Percentiles rank a stretch among this genome's conserved stretches.
phyloP scores from a whole-genome alignment of 1,140 invertebrate species.

The Drosophila ananassae region DNA sequence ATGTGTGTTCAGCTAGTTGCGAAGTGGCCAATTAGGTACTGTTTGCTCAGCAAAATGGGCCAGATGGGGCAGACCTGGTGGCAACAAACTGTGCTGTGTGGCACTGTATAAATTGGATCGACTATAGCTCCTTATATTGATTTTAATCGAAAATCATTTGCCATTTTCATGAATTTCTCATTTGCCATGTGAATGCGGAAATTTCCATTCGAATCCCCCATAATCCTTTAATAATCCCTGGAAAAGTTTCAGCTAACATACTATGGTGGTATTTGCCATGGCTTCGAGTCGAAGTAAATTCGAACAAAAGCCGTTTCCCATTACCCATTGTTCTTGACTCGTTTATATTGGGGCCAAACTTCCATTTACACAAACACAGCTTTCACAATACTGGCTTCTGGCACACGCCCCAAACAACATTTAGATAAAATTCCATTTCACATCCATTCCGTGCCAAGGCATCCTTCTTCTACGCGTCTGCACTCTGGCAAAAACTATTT shows the following conservation, averaged over 20 bases:
- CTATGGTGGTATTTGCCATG: constrained; percentile 22
- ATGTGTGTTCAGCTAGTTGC: constrained; percentile 49
- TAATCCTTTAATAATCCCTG: constrained; percentile 49
- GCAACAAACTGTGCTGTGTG: background rate
- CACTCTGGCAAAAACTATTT: constrained; percentile 1
- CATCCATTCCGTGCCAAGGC: constrained; percentile 26
- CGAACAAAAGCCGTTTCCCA: constrained; percentile 41
- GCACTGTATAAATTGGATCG: background rate
- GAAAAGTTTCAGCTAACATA: constrained; percentile 46
- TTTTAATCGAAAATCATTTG: constrained; percentile 36
- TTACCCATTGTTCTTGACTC: constrained; percentile 48
- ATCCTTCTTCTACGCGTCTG: constrained; percentile 18
- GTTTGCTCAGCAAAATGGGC: constrained; percentile 28
- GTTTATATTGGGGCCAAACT: constrained; percentile 22
- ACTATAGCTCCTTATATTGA: constrained; percentile 1
- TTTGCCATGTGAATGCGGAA: constrained; percentile 25
- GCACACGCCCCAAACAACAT: constrained; percentile 51
- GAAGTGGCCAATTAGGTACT: constrained; percentile 61
- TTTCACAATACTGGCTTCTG: constrained; percentile 43
- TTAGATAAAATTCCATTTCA: constrained; percentile 52
- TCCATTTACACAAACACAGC: constrained; percentile 22
- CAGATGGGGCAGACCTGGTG: constrained; percentile 28
- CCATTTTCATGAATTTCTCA: constrained; percentile 33
- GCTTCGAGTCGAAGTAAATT: constrained; percentile 31
- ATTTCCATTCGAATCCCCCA: constrained; percentile 37